Evolutionary conservation across 2,113 vertebrate species (phyloP).

Genomic region (Otus sunia): DNA sequence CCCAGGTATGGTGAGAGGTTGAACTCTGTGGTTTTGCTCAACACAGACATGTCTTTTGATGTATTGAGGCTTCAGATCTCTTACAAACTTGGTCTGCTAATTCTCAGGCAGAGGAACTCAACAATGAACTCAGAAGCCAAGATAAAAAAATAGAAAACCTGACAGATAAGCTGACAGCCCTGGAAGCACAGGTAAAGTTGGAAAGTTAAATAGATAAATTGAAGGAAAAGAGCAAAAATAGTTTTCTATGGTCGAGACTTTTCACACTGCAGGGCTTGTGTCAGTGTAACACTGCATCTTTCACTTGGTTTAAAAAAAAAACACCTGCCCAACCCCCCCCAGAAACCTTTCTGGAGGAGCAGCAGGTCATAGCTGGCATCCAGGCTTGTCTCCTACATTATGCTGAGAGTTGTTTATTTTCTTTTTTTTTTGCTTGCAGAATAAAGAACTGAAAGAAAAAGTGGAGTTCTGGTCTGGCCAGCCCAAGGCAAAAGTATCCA

Average conservation of each 20-base stretch:
- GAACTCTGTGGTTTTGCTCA: rapidly evolving
- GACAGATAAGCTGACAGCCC: slow-evolving; percentile 54
- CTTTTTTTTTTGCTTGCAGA: slow-evolving; percentile 46
- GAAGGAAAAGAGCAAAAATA: not conserved
- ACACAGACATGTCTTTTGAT: not conserved
- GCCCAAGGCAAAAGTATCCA: slow-evolving; percentile 14
- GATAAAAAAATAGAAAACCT: slow-evolving; percentile 68
- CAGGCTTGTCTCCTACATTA: not conserved
- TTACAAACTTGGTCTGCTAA: not conserved
- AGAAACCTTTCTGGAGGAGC: not conserved
- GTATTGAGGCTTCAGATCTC: not conserved
- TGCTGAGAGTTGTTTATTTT: not conserved
- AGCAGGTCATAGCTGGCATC: not conserved
- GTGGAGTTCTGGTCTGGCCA: slow-evolving; percentile 49
- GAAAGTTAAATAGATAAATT: too few relatives aligned
- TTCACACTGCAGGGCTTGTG: not conserved
- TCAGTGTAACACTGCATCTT: rapidly evolving
- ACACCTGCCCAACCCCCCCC: too few relatives aligned
- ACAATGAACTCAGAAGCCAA: slow-evolving; percentile 63
- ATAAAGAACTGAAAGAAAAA: slow-evolving; percentile 70
- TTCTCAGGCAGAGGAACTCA: slow-evolving; percentile 71
- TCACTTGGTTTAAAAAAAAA: not conserved
- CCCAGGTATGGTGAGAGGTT: rapidly evolving
- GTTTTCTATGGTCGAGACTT: rapidly evolving
- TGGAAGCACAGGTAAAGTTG: slow-evolving; percentile 68